phyloP scores from a whole-genome alignment of 2,113 vertebrate species.

The Salminus brasiliensis region DNA sequence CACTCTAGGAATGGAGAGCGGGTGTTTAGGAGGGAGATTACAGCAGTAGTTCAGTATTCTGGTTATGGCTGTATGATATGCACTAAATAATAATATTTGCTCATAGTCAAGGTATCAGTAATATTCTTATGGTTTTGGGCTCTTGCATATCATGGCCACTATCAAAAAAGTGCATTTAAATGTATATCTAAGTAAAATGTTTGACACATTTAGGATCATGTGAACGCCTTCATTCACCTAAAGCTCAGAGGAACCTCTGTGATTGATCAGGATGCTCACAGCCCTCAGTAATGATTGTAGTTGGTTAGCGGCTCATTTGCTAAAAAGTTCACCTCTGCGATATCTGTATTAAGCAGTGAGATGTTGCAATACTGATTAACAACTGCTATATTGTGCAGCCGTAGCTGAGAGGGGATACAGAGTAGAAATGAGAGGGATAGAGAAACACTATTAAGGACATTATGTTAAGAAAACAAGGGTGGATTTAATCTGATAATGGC shows the following conservation, averaged over 20 bases:
- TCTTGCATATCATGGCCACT: background rate
- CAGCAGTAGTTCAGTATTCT: too few species aligned
- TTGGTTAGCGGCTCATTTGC: background rate
- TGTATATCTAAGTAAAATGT: background rate
- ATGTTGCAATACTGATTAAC: background rate
- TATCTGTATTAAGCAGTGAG: background rate
- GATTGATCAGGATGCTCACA: background rate
- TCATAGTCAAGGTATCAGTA: too few species aligned
- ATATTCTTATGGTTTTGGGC: too few species aligned
- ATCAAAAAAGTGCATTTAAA: background rate
- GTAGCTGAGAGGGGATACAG: background rate
- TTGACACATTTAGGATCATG: background rate
- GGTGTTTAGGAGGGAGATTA: too few species aligned
- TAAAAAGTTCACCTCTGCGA: background rate
- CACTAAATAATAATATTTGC: too few species aligned
- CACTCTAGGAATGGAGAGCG: too few species aligned
- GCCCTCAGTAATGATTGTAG: background rate
- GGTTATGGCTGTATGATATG: too few species aligned
- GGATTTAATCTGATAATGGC: background rate
- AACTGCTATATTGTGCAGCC: background rate
- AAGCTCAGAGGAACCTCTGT: background rate
- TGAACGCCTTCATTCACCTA: background rate
- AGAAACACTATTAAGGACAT: background rate
- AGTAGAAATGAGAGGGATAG: background rate
- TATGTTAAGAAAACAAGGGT: background rate